Conservation (phyloP, 2,888 invertebrate species). For the Lepidochitona cinerea region DNA sequence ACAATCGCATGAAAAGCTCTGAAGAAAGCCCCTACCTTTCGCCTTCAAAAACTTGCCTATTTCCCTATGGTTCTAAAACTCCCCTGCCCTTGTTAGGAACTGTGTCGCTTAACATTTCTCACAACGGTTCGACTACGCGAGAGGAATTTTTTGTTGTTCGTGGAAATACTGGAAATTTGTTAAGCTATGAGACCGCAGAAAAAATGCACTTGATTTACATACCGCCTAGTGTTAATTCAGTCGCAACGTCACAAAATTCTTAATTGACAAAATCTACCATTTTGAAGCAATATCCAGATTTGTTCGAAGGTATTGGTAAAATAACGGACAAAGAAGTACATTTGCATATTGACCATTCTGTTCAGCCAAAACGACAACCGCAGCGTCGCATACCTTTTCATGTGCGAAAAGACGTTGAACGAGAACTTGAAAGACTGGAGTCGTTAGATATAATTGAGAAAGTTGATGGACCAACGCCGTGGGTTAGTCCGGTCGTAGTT, state of each 20-base stretch:
- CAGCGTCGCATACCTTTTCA: conserved; percentile 28
- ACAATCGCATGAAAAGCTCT: background rate
- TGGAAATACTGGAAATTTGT: background rate
- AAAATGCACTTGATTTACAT: background rate
- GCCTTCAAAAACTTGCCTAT: background rate
- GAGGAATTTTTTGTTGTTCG: background rate
- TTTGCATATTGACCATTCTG: conserved; percentile 23
- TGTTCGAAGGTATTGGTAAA: conserved; percentile 21
- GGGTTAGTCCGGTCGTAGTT: conserved; percentile 27
- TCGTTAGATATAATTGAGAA: conserved; percentile 26
- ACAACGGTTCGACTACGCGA: background rate
- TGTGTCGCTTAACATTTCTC: background rate
- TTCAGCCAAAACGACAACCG: conserved; percentile 25
- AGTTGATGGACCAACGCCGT: conserved; percentile 38
- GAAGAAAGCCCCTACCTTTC: too few species aligned
- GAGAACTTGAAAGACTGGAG: conserved; percentile 23
- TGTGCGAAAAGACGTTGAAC: conserved; percentile 18
- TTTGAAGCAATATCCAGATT: background rate
- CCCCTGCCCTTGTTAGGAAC: background rate
- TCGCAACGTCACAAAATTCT: too few species aligned
- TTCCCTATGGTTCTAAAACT: conserved; percentile 5
- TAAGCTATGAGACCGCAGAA: background rate
- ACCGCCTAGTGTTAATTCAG: too few species aligned
- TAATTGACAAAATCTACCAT: too few species aligned
- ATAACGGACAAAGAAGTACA: conserved; percentile 22